Base-by-base conservation (phyloP, 2,888 invertebrate species). In the Listrodromus nycthemerus region DNA sequence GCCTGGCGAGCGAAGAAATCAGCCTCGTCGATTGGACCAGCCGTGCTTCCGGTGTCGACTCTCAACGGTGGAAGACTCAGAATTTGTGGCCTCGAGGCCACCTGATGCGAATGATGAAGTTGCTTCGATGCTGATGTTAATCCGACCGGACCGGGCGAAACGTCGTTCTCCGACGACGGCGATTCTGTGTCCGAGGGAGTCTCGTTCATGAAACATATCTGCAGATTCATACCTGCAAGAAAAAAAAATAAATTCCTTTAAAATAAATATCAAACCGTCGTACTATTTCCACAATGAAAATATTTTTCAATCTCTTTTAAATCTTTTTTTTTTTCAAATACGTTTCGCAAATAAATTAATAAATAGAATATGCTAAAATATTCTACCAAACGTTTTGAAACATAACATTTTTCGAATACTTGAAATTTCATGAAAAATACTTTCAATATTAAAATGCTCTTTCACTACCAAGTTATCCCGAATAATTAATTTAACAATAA, bases 171-270 rank as follows among this genome's bases (percentile, higher is more conserved):
- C 77, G 96, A 96, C 86, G 95, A 95, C 87, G 96, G 96, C 89
- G 97, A 97, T 93, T 97, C 97, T 90, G 96, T 96, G 93, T 97
- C 97, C 73, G 97, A 97, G 83, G 96, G 96, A 78, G 97, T 97
- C 93, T 98, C 98, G 93, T 98, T 98, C 97, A 98, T 97, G 94
- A 98, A 98, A 95, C 98, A 98, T 91, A 98, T 98, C 95, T 98
- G 98, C 73, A 98, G 96, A 94, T 98, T 98, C 96, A 97, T 98
- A 88, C 97, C 97, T 97, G 93, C 33, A 93, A 93, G 55, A 61
- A 75, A 24, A 86, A 82, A 86, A 63, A 66, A 45, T 75, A 27
- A 71, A 70, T 45, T 0, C n/a, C 13, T n/a, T 61, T 41, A 24
- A 41, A 10, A 76, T 33, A 24, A 80, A 37, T 70, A 76, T 13